Percentiles rank a stretch among this genome's conserved stretches.
Evolutionary conservation across 2,888 invertebrate genomes (phyloP).

Genomic region (Ennomos quercinarius): DNA sequence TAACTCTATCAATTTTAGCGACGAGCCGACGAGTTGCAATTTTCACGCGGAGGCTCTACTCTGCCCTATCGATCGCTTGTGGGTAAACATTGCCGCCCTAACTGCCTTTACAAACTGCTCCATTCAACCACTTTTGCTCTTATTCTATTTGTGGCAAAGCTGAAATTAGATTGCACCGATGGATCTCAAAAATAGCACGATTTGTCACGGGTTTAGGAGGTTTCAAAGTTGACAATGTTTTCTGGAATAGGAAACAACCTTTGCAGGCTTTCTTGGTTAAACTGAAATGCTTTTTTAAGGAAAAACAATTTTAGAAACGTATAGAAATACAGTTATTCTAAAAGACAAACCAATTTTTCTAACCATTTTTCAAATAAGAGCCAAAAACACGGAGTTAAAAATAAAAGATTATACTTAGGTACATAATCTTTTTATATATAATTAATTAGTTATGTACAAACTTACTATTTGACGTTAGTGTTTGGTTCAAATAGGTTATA

Average conservation of each 20-base stretch:
- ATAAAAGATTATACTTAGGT: too few relatives aligned
- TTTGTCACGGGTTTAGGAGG: slow-evolving; percentile 40
- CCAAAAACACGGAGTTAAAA: too few relatives aligned
- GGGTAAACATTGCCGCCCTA: slow-evolving; percentile 79
- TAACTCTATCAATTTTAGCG: slow-evolving; percentile 58
- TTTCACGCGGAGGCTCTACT: slow-evolving; percentile 77
- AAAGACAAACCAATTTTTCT: too few relatives aligned
- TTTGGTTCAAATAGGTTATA: too few relatives aligned
- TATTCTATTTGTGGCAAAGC: slow-evolving; percentile 32
- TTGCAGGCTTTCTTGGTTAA: slow-evolving; percentile 24
- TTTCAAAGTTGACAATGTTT: slow-evolving; percentile 36
- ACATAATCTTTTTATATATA: too few relatives aligned
- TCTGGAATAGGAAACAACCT: slow-evolving; percentile 28
- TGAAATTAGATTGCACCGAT: slow-evolving; percentile 25
- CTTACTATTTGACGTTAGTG: too few relatives aligned
- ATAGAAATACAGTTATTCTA: too few relatives aligned
- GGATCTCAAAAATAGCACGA: slow-evolving; percentile 31
- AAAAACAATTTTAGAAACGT: too few relatives aligned
- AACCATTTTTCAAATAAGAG: too few relatives aligned
- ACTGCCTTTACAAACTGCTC: slow-evolving; percentile 56
- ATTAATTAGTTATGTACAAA: too few relatives aligned
- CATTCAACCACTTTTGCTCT: slow-evolving; percentile 31
- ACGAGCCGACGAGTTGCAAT: slow-evolving; percentile 77
- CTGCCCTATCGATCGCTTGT: slow-evolving; percentile 78
- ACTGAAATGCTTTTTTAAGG: background rate